Evolutionary conservation across 2,888 invertebrate genomes (phyloP).

Genomic region (Eulithis testata): DNA sequence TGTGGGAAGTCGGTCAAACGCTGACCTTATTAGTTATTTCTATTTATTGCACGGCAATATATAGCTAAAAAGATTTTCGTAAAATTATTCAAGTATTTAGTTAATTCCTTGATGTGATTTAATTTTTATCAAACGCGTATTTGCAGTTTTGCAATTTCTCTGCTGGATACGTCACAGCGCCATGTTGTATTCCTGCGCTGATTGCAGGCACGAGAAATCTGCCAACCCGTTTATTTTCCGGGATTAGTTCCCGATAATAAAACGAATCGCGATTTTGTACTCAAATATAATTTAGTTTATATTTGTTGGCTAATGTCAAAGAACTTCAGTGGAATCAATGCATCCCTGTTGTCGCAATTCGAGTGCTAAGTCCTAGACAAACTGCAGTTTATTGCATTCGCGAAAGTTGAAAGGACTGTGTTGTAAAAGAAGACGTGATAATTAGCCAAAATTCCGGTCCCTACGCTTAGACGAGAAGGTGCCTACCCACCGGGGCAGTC

Average conservation of each 20-base stretch:
- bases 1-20: conserved; percentile 81
- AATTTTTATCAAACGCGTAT: conserved; percentile 54
- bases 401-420: conserved; percentile 85
- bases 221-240: conserved; percentile 84
- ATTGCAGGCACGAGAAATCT: conserved; percentile 85
- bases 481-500: conserved; percentile 89
- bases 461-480: conserved; percentile 92
- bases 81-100: conserved; percentile 67
- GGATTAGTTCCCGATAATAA: conserved; percentile 81
- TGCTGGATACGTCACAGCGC: conserved; percentile 83
- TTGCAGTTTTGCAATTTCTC: conserved; percentile 76
- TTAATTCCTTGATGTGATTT: conserved; percentile 54
- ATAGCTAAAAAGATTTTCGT: conserved; percentile 57
- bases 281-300: conserved; percentile 82
- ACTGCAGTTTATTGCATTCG: conserved; percentile 85
- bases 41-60: conserved; percentile 61
- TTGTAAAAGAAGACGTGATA: conserved; percentile 84
- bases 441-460: conserved; percentile 93
- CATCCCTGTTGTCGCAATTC: conserved; percentile 79
- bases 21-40: conserved; percentile 76
- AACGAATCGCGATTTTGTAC: conserved; percentile 83
- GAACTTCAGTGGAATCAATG: conserved; percentile 79
- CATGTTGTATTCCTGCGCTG: conserved; percentile 86
- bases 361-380: conserved; percentile 81
- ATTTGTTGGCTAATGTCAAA: conserved; percentile 82